phyloP scores from a whole-genome alignment of 35 echinoderm and acorn worm genomes.

The Heliocidaris tuberculata region DNA sequence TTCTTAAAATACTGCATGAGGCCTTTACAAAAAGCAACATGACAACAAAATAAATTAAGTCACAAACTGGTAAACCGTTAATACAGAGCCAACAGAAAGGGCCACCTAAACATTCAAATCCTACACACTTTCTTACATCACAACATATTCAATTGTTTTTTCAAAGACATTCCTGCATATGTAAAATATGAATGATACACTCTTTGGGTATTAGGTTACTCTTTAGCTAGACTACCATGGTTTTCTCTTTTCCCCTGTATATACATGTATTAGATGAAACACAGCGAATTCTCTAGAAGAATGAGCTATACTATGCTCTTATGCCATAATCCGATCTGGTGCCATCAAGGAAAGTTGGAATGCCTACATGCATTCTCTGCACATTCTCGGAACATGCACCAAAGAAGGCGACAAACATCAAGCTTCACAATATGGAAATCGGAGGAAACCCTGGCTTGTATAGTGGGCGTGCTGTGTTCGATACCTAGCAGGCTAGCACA shows the following conservation, averaged over 20 bases:
- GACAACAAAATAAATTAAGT: conserved; percentile 30
- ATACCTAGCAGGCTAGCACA: not conserved
- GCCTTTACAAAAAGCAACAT: conserved; percentile 41
- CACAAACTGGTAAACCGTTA: conserved; percentile 20
- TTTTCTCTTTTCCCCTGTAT: not conserved
- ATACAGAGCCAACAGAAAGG: not conserved
- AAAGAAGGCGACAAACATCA: not conserved
- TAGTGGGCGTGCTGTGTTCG: not conserved
- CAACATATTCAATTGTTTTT: not conserved
- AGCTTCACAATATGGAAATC: not conserved
- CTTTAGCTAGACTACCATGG: not conserved
- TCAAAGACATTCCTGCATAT: not conserved
- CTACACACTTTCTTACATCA: conserved; percentile 6
- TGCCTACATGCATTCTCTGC: not conserved
- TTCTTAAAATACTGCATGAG: conserved; percentile 44
- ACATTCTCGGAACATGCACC: not conserved
- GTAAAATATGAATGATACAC: conserved; percentile 6
- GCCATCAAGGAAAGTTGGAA: not conserved
- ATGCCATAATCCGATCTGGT: not conserved
- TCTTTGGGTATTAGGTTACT: not conserved
- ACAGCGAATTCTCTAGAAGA: not conserved
- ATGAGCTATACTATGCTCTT: not conserved
- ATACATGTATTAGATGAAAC: not conserved
- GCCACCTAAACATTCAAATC: not conserved
- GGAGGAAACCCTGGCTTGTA: not conserved